Conservation (phyloP, 2,888 invertebrate genomes). For the Yponomeuta malinellus region DNA sequence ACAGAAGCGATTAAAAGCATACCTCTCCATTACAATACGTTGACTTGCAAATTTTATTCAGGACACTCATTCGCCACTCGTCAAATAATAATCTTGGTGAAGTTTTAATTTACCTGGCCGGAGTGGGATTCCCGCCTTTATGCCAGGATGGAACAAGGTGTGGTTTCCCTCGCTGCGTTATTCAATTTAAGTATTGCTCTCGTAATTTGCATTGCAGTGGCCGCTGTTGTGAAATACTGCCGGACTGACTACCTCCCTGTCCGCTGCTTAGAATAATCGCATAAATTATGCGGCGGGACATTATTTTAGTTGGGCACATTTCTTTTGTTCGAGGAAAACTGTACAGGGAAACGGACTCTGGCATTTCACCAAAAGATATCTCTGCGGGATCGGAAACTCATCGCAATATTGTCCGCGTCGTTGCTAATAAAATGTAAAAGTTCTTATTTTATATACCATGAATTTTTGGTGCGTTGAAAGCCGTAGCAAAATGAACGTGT, state of each 20-base stretch:
- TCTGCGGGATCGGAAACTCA: not conserved
- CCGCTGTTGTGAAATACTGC: conserved; percentile 34
- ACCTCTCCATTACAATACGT: conserved; percentile 47
- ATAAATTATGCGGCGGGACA: conserved; percentile 3
- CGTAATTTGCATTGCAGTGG: conserved; percentile 55
- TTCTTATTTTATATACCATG: too few relatives aligned
- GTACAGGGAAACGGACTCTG: not conserved
- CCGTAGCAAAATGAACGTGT: too few relatives aligned
- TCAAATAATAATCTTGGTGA: conserved; percentile 51
- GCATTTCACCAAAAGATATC: not conserved
- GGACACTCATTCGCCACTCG: conserved; percentile 55
- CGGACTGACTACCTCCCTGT: conserved; percentile 10
- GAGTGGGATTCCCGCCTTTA: not conserved
- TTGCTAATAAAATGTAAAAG: not conserved
- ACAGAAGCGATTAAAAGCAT: conserved; percentile 53
- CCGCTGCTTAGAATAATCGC: conserved; percentile 11
- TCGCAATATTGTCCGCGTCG: not conserved
- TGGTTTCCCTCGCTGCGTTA: conserved; percentile 30
- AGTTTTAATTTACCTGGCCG: conserved; percentile 32
- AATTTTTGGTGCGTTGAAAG: too few relatives aligned
- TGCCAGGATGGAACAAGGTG: conserved; percentile 25
- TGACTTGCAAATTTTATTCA: conserved; percentile 66
- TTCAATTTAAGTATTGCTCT: conserved; percentile 57
- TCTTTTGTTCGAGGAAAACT: not conserved
- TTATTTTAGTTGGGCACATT: not conserved